These are phyloP conservation scores for Thyatira batis DNA, from an alignment of 2,888 invertebrate genomes.

Conservation along the genomic window DNA sequence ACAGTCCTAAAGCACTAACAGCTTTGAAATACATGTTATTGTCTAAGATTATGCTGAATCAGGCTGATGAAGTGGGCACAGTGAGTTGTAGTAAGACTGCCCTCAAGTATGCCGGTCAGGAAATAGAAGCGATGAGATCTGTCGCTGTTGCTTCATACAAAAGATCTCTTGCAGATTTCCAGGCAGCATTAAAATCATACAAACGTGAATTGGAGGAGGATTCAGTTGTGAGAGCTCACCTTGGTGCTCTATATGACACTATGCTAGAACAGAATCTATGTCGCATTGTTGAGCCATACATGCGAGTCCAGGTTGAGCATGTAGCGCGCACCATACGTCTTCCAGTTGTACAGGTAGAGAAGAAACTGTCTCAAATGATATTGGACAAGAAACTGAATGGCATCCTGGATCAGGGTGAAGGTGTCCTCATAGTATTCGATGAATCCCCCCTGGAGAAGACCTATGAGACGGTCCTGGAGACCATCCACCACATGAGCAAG, in stretches of 20 bases:
- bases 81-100: constrained; percentile 98
- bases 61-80: constrained; percentile 96
- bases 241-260: constrained; percentile 97
- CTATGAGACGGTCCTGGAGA: constrained; percentile 98
- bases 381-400: constrained; percentile 98
- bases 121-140: constrained; percentile 98
- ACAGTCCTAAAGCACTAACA: constrained; percentile 93
- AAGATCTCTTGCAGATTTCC: constrained; percentile 98
- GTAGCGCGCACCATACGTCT: constrained; percentile 95
- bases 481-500: constrained; percentile 99
- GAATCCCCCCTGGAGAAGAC: constrained; percentile 97
- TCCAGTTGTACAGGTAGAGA: constrained; percentile 95
- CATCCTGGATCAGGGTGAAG: constrained; percentile 98
- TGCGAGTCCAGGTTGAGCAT: constrained; percentile 96
- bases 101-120: constrained; percentile 96
- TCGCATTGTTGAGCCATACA: constrained; percentile 99
- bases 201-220: constrained; percentile 96
- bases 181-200: constrained; percentile 92
- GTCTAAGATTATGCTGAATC: constrained; percentile 99
- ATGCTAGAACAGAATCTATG: constrained; percentile 99
- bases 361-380: constrained; percentile 99
- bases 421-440: constrained; percentile 98
- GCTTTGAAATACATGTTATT: constrained; percentile 99
- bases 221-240: constrained; percentile 97
- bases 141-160: constrained; percentile 98